phyloP scores from a whole-genome alignment of 2,888 invertebrate genomes.

The Reticulitermes lucifugus region DNA sequence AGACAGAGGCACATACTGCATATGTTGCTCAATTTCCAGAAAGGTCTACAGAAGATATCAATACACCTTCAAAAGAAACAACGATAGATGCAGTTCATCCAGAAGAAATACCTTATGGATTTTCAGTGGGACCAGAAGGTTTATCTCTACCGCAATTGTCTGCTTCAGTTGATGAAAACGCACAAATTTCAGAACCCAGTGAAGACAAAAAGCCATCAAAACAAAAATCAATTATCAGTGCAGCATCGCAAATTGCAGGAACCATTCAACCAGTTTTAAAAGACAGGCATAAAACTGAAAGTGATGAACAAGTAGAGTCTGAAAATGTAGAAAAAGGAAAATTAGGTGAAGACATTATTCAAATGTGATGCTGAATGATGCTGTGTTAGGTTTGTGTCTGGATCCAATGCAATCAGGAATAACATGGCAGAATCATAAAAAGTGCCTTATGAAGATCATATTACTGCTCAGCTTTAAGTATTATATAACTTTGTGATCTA shows the following conservation, averaged over 20 bases:
- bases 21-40: neutral
- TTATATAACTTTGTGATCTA: neutral
- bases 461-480: neutral
- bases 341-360: neutral
- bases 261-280: neutral
- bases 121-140: neutral
- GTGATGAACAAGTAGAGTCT: constrained; percentile 5
- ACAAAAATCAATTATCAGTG: neutral
- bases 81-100: neutral
- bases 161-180: neutral
- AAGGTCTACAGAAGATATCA: neutral
- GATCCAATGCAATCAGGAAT: neutral
- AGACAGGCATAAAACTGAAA: neutral
- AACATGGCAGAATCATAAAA: neutral
- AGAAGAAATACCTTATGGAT: neutral
- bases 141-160: neutral
- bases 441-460: constrained; percentile 6
- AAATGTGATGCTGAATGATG: neutral
- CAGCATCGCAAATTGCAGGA: neutral
- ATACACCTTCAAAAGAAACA: too few relatives aligned
- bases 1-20: neutral
- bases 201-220: neutral
- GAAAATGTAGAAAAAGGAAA: neutral
- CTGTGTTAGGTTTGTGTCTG: neutral
- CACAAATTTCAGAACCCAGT: neutral